phyloP scores from a whole-genome alignment of 2,113 vertebrate genomes.

The Passer domesticus region DNA sequence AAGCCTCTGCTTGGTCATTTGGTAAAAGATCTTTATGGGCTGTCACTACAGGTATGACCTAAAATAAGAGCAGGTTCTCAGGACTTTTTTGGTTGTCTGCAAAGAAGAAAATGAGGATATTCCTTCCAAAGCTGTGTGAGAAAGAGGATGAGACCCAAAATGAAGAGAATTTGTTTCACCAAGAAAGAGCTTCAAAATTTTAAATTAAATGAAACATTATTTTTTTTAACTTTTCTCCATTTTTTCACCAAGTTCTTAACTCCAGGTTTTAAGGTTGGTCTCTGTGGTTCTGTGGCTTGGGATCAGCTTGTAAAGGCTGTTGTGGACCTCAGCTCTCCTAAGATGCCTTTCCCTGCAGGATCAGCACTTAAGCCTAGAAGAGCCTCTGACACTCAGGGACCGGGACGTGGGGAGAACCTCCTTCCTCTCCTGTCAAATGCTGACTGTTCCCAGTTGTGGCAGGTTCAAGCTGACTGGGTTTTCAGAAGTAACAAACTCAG shows the following conservation, averaged over 20 bases:
- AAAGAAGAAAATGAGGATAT: not conserved
- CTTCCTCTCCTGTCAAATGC: not conserved
- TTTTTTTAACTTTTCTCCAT: not conserved
- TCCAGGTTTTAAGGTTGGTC: not conserved
- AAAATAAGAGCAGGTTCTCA: not conserved
- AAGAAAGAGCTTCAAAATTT: not conserved
- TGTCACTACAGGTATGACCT: not conserved
- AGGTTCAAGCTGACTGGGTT: not conserved
- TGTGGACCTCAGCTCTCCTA: not conserved
- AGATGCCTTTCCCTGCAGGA: not conserved
- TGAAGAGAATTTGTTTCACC: not conserved
- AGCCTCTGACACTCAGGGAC: not conserved
- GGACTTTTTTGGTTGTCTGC: not conserved
- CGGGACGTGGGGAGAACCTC: accelerated
- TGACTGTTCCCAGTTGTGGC: not conserved
- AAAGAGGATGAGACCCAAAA: not conserved
- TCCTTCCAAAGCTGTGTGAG: not conserved
- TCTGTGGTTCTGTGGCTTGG: not conserved
- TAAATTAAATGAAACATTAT: not conserved
- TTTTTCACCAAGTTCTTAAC: accelerated
- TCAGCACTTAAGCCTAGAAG: not conserved
- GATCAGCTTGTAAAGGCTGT: not conserved
- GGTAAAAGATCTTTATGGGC: not conserved
- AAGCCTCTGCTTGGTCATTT: not conserved
- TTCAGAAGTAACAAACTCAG: not conserved